Percentiles rank a stretch among this genome's conserved stretches.
These are phyloP conservation scores for Mechanitis mazaeus DNA, from an alignment of 2,888 invertebrate genomes.

Conservation along the genomic window DNA sequence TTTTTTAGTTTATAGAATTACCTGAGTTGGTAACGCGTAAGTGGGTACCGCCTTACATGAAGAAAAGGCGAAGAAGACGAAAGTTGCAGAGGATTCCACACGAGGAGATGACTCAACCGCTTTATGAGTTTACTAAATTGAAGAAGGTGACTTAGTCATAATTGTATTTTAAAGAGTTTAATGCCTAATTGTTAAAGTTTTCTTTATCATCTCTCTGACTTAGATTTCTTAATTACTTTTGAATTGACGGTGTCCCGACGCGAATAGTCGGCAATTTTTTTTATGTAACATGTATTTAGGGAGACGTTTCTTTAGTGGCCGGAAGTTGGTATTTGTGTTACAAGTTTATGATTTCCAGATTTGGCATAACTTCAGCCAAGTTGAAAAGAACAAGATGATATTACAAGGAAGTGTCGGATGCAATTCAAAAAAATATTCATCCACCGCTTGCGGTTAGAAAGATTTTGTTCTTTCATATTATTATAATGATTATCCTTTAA, in stretches of 20 bases:
- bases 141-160: conserved; percentile 42
- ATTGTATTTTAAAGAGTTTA: no score
- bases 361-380: conserved; percentile 60
- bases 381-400: conserved; percentile 66
- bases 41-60: conserved; percentile 59
- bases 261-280: no score
- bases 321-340: no score
- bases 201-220: no score
- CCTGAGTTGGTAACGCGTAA: conserved; percentile 44
- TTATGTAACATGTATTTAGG: no score
- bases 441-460: conserved; percentile 51
- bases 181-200: no score
- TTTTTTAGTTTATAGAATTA: conserved; percentile 42
- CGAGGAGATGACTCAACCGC: conserved; percentile 48
- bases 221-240: no score
- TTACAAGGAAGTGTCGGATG: conserved; percentile 56
- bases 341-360: conserved; percentile 38
- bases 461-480: not conserved
- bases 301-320: no score
- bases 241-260: no score
- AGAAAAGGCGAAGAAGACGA: conserved; percentile 38
- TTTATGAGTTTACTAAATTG: conserved; percentile 49
- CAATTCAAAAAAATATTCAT: conserved; percentile 59
- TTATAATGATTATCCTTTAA: not conserved
- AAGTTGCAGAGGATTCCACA: conserved; percentile 43